Conservation (phyloP, 2,888 invertebrate genomes). For the Tanypteryx hageni region DNA sequence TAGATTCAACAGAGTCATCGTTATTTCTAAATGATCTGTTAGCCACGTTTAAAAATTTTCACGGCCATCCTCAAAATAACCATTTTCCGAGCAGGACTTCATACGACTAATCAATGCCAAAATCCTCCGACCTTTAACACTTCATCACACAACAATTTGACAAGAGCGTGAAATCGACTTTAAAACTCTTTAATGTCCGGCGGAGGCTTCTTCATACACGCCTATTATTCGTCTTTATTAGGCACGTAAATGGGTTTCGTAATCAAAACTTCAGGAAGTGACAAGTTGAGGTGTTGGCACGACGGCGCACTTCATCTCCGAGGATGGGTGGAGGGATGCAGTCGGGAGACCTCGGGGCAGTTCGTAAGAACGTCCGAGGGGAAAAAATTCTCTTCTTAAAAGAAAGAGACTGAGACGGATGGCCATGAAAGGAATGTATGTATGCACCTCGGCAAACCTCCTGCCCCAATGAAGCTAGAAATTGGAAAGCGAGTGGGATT, state of each 20-base stretch:
- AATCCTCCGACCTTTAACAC: neutral
- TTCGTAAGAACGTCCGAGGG: neutral
- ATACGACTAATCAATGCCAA: neutral
- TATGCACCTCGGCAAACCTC: too few species aligned
- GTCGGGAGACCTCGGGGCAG: neutral
- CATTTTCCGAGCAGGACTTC: neutral
- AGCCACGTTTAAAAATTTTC: neutral
- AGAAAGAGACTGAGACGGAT: too few species aligned
- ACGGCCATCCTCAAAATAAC: neutral
- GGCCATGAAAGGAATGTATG: too few species aligned
- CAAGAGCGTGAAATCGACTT: slow-evolving; percentile 1
- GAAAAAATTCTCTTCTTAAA: neutral
- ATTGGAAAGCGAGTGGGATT: too few species aligned
- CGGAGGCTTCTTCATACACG: neutral
- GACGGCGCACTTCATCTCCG: neutral
- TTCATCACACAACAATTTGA: neutral
- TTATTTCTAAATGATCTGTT: neutral
- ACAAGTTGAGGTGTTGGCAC: neutral
- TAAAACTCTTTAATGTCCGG: slow-evolving; percentile 11
- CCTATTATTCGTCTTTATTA: slow-evolving; percentile 39
- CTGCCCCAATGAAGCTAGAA: too few species aligned
- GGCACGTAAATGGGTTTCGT: neutral
- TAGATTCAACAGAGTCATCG: too few species aligned
- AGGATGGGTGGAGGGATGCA: neutral
- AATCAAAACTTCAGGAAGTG: slow-evolving; percentile 36